phyloP scores from a whole-genome alignment of 2,113 vertebrate species.

The Galeopterus variegatus region DNA sequence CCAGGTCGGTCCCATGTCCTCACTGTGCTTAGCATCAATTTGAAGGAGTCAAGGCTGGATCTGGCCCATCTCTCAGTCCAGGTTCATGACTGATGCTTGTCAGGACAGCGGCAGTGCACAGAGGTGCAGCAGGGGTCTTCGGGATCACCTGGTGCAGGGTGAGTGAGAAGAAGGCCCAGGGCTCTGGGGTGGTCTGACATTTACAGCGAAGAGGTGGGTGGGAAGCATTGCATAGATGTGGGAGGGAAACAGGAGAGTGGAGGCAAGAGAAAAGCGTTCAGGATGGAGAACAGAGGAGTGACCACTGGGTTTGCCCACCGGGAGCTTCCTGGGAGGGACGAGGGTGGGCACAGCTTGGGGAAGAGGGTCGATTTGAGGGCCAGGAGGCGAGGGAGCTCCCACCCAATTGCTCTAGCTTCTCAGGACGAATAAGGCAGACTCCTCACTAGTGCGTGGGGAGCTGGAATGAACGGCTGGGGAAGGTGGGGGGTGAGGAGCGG shows the following conservation, averaged over 20 bases:
- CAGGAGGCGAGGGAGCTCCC: fast-evolving
- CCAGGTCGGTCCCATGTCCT: not conserved
- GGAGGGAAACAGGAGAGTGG: not conserved
- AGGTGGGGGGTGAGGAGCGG: fast-evolving
- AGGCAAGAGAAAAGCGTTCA: fast-evolving
- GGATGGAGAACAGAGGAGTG: not conserved
- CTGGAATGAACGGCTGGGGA: not conserved
- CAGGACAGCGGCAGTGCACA: fast-evolving
- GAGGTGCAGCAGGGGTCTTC: fast-evolving
- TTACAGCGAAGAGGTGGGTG: not conserved
- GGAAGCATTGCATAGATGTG: not conserved
- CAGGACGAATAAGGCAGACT: fast-evolving
- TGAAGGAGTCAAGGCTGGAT: not conserved
- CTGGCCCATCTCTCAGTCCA: too few relatives aligned
- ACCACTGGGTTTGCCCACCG: not conserved
- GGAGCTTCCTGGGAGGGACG: not conserved
- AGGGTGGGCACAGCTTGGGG: fast-evolving
- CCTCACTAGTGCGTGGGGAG: fast-evolving
- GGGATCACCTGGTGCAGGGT: not conserved
- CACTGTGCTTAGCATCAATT: fast-evolving
- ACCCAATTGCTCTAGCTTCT: not conserved
- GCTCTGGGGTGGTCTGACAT: too few relatives aligned
- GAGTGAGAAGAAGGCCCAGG: not conserved
- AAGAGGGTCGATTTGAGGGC: too few relatives aligned
- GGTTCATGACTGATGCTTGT: fast-evolving